Base-by-base conservation (phyloP, 2,888 invertebrate genomes). In the Campaea margaritaria region DNA sequence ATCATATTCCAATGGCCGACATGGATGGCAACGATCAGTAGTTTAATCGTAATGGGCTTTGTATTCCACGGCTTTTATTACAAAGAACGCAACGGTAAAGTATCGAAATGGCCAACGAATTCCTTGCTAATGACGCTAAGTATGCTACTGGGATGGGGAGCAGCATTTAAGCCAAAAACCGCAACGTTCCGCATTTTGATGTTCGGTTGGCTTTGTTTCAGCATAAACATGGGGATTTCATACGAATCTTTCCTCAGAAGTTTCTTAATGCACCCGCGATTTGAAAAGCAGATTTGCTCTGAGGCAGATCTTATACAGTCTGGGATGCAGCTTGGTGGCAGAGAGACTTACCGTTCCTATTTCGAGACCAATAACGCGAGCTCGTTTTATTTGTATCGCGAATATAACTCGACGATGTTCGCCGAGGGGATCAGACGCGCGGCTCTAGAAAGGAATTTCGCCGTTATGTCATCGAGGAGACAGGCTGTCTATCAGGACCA, bases 201-300 rank as follows among this genome's bases (percentile, higher is more conserved):
- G 68, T 87, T 92, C 51, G 75, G 80, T 67, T 93, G 93, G 93
- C 83, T 93, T 16, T 85, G 85, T 74, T 93, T 92, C 75, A 89
- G 91, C 67, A 80, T 92, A 74, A 93, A 91, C 82, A 86, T 93
- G 83, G 85, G 85, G 63, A 91, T 93, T 72, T 87, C 90, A 43
- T 93, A 93, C 78, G 91, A 89, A 78, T 92, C 93, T 68, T 90
- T 92, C 74, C 84, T 93, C 59, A 85, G 93, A 78, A 91, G 85
- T 76, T 93, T 91, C 78, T 74, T 93, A 82, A 92, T 93, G 87
- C 91, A 93, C 68, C 93, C 93, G 64, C 83, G 92, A 76, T 93
- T 86, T 74, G 90, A 89, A 73, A 92, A 87, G 78, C 93, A 93
- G 85, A 91, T 93, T 83, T 85, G 85, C 66, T 86, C 75, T 62